Conservation (phyloP, 2,888 invertebrate species). For the Flexamia atlantica region DNA sequence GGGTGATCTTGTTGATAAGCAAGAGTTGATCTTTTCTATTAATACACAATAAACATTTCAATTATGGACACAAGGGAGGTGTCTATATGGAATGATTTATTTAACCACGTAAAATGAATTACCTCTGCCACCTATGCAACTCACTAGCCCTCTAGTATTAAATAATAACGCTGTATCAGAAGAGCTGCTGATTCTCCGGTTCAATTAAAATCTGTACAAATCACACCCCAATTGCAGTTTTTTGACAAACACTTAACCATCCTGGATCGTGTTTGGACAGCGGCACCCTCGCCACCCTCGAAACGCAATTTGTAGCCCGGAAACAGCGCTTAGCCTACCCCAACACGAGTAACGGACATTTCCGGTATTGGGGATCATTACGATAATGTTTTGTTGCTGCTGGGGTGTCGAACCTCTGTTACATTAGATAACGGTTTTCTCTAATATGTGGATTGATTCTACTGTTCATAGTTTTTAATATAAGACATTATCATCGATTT, state of each 20-base stretch:
- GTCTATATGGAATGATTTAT: too few species aligned
- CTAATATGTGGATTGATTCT: too few species aligned
- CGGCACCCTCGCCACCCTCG: constrained; percentile 34
- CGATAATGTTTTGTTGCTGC: background rate
- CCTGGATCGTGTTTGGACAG: constrained; percentile 30
- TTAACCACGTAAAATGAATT: too few species aligned
- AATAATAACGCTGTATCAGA: too few species aligned
- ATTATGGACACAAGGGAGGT: too few species aligned
- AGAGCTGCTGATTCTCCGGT: constrained; percentile 13
- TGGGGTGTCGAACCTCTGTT: background rate
- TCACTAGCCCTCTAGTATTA: too few species aligned
- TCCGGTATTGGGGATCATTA: constrained; percentile 18
- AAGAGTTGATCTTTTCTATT: too few species aligned
- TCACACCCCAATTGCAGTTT: constrained; percentile 22
- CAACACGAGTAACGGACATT: constrained; percentile 45
- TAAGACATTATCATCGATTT: too few species aligned
- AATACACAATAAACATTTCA: too few species aligned
- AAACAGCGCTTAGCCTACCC: constrained; percentile 21
- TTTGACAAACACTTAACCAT: constrained; percentile 18
- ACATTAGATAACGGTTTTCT: background rate
- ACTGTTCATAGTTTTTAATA: too few species aligned
- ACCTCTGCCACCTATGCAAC: too few species aligned
- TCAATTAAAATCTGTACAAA: constrained; percentile 8
- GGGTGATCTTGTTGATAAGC: background rate
- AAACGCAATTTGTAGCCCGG: constrained; percentile 39